Evolutionary conservation across 2,888 invertebrate genomes (phyloP).

Genomic region (Drosophila tanythrix): DNA sequence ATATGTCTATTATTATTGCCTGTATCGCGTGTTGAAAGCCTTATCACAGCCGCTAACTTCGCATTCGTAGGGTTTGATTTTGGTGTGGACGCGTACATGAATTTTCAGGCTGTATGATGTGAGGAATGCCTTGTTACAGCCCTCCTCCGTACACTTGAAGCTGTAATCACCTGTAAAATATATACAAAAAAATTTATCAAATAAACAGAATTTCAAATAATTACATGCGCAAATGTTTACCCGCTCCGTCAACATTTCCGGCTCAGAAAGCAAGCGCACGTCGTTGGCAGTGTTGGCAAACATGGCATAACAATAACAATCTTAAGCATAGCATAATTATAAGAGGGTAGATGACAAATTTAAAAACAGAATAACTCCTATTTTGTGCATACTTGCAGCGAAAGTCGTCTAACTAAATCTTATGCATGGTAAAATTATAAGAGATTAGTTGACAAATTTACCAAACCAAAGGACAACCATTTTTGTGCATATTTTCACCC

Average conservation of each 20-base stretch:
- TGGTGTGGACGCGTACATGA: constrained; percentile 96
- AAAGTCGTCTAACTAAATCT: neutral
- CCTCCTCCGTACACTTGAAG: constrained; percentile 94
- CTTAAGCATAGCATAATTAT: neutral
- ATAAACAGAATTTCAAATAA: neutral
- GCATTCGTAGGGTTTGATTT: constrained; percentile 96
- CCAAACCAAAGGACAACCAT: neutral
- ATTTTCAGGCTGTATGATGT: constrained; percentile 98
- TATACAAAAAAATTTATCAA: neutral
- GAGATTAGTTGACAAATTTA: neutral
- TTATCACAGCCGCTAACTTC: constrained; percentile 93
- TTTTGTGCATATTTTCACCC: neutral
- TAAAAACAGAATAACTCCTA: neutral
- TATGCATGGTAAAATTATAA: neutral
- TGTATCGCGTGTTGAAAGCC: constrained; percentile 97
- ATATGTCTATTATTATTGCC: constrained; percentile 85
- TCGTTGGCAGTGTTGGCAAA: constrained; percentile 30
- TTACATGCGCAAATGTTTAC: neutral
- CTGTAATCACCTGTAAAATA: constrained; percentile 92
- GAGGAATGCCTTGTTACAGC: constrained; percentile 96
- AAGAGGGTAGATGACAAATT: neutral
- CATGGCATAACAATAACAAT: neutral
- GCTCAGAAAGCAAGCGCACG: constrained; percentile 3
- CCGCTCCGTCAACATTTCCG: constrained; percentile 3
- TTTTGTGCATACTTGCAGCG: neutral